phyloP scores from a whole-genome alignment of 2,888 invertebrate species.

The Pristionchus arcanus region DNA sequence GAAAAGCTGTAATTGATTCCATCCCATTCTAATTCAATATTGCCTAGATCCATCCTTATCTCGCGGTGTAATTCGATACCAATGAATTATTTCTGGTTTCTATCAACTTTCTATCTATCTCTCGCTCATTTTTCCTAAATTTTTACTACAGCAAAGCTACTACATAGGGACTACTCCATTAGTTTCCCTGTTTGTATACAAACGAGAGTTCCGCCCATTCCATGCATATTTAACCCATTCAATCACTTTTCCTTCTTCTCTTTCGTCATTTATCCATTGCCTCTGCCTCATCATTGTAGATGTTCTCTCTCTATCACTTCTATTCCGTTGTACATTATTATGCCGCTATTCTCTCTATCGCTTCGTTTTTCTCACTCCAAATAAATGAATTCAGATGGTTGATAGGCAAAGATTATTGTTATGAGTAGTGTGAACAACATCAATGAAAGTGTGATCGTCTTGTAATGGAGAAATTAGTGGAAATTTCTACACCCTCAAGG shows the following conservation, averaged over 20 bases:
- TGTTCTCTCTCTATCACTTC: constrained; percentile 18
- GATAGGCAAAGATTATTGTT: constrained; percentile 40
- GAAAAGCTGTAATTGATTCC: constrained; percentile 50
- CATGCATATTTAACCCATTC: constrained; percentile 44
- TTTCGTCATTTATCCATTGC: not conserved
- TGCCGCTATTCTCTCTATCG: not conserved
- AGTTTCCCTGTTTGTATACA: not conserved
- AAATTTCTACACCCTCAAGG: constrained; percentile 25
- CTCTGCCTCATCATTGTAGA: not conserved
- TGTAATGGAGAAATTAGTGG: constrained; percentile 9
- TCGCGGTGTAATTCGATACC: not conserved
- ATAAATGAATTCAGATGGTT: constrained; percentile 45
- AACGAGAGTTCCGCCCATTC: constrained; percentile 8
- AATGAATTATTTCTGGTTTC: not conserved
- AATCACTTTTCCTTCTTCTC: constrained; percentile 28
- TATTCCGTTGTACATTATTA: not conserved
- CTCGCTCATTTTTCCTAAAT: not conserved
- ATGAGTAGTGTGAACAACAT: not conserved
- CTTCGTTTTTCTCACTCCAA: not conserved
- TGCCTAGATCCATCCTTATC: not conserved
- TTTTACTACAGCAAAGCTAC: too few species aligned
- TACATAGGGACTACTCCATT: not conserved
- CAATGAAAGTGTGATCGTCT: not conserved
- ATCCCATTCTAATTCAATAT: constrained; percentile 31
- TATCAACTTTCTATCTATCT: not conserved